These are phyloP conservation scores for Xenopus laevis DNA, from an alignment of 2,113 vertebrate genomes.

Conservation along the genomic window DNA sequence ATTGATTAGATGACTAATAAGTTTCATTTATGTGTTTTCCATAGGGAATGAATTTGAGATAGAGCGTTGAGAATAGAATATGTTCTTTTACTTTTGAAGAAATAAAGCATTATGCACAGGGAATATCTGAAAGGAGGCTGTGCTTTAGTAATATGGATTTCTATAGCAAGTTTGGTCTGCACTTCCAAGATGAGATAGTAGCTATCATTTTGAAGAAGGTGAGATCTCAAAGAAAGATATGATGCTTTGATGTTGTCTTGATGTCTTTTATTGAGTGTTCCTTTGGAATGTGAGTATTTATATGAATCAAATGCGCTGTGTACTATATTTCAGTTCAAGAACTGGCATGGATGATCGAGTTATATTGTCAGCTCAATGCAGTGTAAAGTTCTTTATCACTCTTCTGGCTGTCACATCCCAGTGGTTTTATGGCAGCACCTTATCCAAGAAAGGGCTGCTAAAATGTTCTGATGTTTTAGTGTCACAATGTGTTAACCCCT, in stretches of 20 bases:
- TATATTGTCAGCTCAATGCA: slow-evolving; percentile 46
- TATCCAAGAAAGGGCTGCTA: slow-evolving; percentile 24
- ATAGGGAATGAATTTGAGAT: too few relatives aligned
- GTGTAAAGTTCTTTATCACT: slow-evolving; percentile 46
- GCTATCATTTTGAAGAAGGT: slow-evolving; percentile 35
- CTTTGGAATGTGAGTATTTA: slow-evolving; percentile 41
- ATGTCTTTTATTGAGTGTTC: slow-evolving; percentile 45
- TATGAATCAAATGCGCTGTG: slow-evolving; percentile 42
- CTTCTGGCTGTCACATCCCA: slow-evolving; percentile 34
- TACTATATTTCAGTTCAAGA: slow-evolving; percentile 40
- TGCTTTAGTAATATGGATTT: neutral
- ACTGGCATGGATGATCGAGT: slow-evolving; percentile 43
- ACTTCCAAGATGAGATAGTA: slow-evolving; percentile 1
- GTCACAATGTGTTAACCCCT: slow-evolving; percentile 24
- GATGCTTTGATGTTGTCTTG: slow-evolving; percentile 38
- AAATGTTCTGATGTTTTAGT: slow-evolving; percentile 25
- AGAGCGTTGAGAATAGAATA: too few relatives aligned
- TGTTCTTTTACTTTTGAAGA: neutral
- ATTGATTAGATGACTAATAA: too few relatives aligned
- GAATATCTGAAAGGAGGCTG: neutral
- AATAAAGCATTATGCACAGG: neutral
- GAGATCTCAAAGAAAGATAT: slow-evolving; percentile 37
- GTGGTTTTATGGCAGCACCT: slow-evolving; percentile 34
- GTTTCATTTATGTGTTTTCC: too few relatives aligned
- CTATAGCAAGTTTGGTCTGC: neutral